Base-by-base conservation (phyloP, 2,797 vertebrate genomes). In the Pseudopleuronectes americanus region DNA sequence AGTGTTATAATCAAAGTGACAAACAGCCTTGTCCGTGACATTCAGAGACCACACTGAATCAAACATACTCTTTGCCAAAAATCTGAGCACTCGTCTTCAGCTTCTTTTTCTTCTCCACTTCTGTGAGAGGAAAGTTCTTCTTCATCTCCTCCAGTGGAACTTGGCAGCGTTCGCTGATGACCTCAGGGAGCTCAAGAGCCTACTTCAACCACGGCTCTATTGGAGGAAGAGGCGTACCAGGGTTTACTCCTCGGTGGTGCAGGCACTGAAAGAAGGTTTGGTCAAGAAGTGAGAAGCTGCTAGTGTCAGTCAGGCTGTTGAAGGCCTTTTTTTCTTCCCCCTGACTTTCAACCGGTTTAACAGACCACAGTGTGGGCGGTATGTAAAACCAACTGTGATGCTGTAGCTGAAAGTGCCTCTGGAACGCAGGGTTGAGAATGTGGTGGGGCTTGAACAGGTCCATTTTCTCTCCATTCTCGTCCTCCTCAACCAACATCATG, bases 361-460 rank as follows among this genome's bases (percentile, higher is more conserved):
- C 21, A 28, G 28, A 28, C 28, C 6, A 28, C 4, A 45, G 28
- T 14, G 13, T 2, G 45, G 21, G 21, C n/a, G 21, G 9, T 55
- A 16, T 47, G 5, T 28, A 60, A 64, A 21, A 47, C 26, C 63
- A 57, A 45, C 19, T 38, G 19, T 13, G 33, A 31, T 79, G 53
- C 38, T 57, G 60, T 91, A 98, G 97, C 96, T 99, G 98, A 90
- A 96, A 99, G 8, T 96, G 93, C 72, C 98, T 96, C 92, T 99
- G 98, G 92, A 97, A 98, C 68, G 93, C 89, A 57, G 98, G 98
- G 79, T 99, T 99, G 80, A 96, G 96, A 71, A 99, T 94, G 86
- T 95, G 91, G 88, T 93, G 95, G 68, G 94, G 94, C 79, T 96
- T 96, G 77, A 98, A 94, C 26, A 96, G 60, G 88, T 99, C 97